Conservation (phyloP, 1,140 invertebrate genomes). For the Leptopilina boulardi region DNA sequence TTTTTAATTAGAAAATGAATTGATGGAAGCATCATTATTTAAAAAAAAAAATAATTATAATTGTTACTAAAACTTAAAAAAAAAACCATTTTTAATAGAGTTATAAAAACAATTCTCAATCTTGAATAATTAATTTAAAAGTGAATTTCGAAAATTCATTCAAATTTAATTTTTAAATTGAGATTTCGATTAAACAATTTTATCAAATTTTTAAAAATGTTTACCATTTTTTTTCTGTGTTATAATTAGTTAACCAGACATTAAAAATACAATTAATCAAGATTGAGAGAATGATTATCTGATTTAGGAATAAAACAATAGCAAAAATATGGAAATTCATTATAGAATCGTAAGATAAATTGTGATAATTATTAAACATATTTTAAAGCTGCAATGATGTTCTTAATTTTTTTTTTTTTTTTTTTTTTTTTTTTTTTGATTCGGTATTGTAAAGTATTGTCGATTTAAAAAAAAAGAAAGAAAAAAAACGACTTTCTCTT, state of each 20-base stretch:
- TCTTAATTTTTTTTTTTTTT: too few species aligned
- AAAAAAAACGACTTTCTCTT: conserved; percentile 22
- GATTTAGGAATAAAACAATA: not conserved
- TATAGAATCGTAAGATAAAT: not conserved
- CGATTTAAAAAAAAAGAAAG: not conserved
- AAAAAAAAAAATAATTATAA: too few species aligned
- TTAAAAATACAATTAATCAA: too few species aligned
- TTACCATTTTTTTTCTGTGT: too few species aligned
- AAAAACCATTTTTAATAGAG: not conserved
- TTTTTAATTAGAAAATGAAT: not conserved
- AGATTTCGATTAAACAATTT: not conserved
- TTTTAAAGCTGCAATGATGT: not conserved
- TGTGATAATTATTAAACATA: not conserved
- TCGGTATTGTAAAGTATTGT: conserved; percentile 23
- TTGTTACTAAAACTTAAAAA: too few species aligned
- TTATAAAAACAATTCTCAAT: not conserved
- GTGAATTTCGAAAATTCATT: not conserved
- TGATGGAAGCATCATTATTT: too few species aligned
- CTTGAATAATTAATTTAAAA: not conserved
- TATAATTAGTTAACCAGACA: too few species aligned
- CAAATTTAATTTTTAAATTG: not conserved
- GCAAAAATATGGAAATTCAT: not conserved
- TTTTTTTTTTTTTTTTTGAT: not conserved
- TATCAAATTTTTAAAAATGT: too few species aligned
- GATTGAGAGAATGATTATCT: not conserved